phyloP scores from a whole-genome alignment of 2,888 invertebrate genomes.

The Cartodere bifasciata region DNA sequence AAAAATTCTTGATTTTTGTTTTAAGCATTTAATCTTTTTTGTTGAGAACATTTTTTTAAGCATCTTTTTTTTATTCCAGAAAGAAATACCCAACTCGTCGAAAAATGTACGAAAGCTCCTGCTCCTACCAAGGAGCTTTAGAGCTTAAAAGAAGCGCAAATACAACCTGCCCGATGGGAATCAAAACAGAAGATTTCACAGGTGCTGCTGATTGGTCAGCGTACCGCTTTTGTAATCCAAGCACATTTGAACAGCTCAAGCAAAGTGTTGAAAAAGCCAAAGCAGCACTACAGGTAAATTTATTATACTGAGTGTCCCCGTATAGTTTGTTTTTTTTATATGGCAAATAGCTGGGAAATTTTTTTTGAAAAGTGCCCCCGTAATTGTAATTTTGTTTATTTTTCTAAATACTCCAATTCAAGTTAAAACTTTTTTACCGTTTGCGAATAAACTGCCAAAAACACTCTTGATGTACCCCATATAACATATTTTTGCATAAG shows the following conservation, averaged over 20 bases:
- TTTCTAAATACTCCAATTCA: no score
- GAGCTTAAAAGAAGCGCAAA: conserved; percentile 32
- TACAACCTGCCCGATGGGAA: conserved; percentile 29
- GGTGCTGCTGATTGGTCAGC: conserved; percentile 56
- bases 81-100: conserved; percentile 31
- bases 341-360: not conserved
- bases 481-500: no score
- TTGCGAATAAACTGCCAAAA: no score
- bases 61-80: conserved; percentile 20
- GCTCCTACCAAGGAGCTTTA: conserved; percentile 64
- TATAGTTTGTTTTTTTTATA: no score
- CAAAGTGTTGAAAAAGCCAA: conserved; percentile 86
- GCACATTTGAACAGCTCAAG: conserved; percentile 80
- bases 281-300: conserved; percentile 57
- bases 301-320: no score
- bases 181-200: conserved; percentile 35
- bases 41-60: conserved; percentile 1
- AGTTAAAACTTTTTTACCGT: no score
- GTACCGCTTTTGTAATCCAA: conserved; percentile 70
- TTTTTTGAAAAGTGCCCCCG: not conserved
- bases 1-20: no score
- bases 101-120: conserved; percentile 86
- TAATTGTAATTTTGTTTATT: no score
- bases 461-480: no score
- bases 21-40: no score